Base-by-base conservation (phyloP, 2,888 invertebrate genomes). In the Nephrocerus scutellatus region DNA sequence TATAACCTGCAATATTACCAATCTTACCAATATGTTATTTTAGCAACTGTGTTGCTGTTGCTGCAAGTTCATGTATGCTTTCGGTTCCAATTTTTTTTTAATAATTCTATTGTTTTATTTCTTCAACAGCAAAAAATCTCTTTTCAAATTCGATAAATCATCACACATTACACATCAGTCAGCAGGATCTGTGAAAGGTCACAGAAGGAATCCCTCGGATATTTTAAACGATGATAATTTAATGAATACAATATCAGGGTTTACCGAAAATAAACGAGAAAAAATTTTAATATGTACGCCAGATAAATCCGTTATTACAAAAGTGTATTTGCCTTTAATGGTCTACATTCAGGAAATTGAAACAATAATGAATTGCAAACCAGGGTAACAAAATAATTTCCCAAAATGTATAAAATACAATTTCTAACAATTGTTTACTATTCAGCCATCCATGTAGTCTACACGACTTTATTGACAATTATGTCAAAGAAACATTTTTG, bases 321-420 rank as follows among this genome's bases (percentile, higher is more conserved):
- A 83, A 19, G 80, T 89, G 40, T 87, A 88, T 67, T 81, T 85
- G 30, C 82, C 89, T 3, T 72, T 95, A 42, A 83, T 84, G 72
- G 75, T 77, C 43, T 87, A 93, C 52, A 82, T 89, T 47, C 79
- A 81, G 38, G 86, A 92, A 64, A 83, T 93, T 46, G 92, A 93
- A 64, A 71, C 71, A 49, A 74, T 75, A 29, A 72, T 79, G 58
- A 76, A 64, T 54, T 66, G 73, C 43, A 63, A 74, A 52, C 67
- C 74, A 16, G 75, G 75, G 79, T 80, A 56, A 61, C 62, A 46
- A 46, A 28, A 46, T 1, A 10, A 7, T 7, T 20, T 16, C 26
- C 23, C n/a, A 19, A 7, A 15, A 6, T 33, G 14, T 5, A 7
- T n/a, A 15, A 6, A 40, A 9, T 21, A 12, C 20, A n/a, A n/a